These are phyloP conservation scores for Alethe diademata DNA, from an alignment of 2,113 vertebrate genomes.

Conservation along the genomic window DNA sequence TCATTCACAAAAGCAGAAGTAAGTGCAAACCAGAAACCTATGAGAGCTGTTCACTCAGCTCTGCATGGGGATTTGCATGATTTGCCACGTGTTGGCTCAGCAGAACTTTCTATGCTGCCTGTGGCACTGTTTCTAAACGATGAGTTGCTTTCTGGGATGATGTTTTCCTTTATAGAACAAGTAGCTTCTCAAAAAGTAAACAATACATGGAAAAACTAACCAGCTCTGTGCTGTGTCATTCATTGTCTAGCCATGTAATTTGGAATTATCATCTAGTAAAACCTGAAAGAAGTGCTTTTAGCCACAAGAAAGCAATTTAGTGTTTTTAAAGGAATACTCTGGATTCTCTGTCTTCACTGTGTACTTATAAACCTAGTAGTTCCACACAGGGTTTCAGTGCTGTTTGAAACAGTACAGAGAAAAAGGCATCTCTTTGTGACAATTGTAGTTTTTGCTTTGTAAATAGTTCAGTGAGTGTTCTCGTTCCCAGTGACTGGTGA, in stretches of 20 bases:
- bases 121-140: slow-evolving; percentile 12
- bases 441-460: neutral
- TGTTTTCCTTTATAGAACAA: slow-evolving; percentile 28
- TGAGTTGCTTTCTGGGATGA: neutral
- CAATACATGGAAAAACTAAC: neutral
- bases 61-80: neutral
- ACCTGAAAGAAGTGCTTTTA: neutral
- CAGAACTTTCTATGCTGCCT: neutral
- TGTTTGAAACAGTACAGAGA: neutral
- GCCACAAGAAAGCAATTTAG: neutral
- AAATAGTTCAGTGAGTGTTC: neutral
- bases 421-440: slow-evolving; percentile 24
- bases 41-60: slow-evolving; percentile 23
- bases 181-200: neutral
- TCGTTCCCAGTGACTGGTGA: neutral
- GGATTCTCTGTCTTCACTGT: neutral
- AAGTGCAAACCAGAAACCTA: slow-evolving; percentile 6
- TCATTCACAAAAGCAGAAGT: slow-evolving; percentile 24
- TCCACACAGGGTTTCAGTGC: neutral
- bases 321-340: neutral
- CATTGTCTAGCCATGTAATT: neutral
- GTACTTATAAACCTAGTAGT: neutral
- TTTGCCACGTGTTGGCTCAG: slow-evolving; percentile 3
- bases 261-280: neutral
- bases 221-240: neutral